Percentiles rank a stretch among this genome's conserved stretches.
Evolutionary conservation across 2,888 invertebrate genomes (phyloP).

Genomic region (Steinernema carpocapsae): DNA sequence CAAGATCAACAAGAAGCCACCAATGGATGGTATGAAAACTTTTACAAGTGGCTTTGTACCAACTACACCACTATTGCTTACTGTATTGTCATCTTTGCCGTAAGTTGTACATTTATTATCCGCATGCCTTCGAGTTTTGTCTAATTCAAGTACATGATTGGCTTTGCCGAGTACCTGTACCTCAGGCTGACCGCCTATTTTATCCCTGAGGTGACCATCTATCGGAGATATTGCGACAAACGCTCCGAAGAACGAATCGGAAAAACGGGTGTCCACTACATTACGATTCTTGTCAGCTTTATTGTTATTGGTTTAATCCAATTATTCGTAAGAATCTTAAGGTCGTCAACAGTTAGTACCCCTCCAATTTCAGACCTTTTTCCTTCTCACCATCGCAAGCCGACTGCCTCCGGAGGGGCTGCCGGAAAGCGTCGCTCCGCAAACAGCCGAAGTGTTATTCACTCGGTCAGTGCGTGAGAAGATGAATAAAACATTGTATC

Average conservation of each 20-base stretch:
- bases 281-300: conserved; percentile 25
- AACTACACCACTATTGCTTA: conserved; percentile 10
- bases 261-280: conserved; percentile 33
- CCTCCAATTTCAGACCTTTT: conserved; percentile 22
- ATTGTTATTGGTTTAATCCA: conserved; percentile 5
- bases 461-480: conserved; percentile 6
- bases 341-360: neutral
- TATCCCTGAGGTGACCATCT: neutral
- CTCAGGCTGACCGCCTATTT: conserved; percentile 21
- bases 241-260: conserved; percentile 1
- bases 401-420: neutral
- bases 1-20: neutral
- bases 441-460: conserved; percentile 4
- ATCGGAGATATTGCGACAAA: conserved; percentile 9
- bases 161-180: conserved; percentile 19
- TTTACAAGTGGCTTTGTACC: conserved; percentile 9
- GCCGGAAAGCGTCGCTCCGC: neutral
- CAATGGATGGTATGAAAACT: conserved; percentile 17
- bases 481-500: conserved; percentile 23
- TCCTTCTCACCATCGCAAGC: conserved; percentile 8
- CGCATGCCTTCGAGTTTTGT: neutral
- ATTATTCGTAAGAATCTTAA: conserved; percentile 7
- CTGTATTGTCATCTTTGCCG: conserved; percentile 1
- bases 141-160: conserved; percentile 4
- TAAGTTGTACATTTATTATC: neutral